Conservation (phyloP, 2,797 vertebrate genomes). For the Arctocebus calabarensis region DNA sequence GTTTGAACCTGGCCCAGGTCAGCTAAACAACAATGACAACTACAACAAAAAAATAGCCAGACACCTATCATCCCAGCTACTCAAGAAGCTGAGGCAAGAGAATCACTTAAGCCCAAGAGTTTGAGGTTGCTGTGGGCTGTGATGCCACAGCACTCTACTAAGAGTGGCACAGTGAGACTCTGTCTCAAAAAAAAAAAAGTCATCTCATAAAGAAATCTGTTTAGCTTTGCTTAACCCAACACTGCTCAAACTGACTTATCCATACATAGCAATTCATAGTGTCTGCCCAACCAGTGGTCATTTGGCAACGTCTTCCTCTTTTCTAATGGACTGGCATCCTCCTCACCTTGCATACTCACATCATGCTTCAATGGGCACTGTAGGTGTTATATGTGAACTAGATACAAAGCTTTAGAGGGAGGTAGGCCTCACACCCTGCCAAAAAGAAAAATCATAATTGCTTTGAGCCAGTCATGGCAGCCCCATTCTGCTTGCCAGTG, state of each 20-base stretch:
- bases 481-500: neutral
- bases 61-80: too few relatives aligned
- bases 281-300: neutral
- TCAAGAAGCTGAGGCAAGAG: too few relatives aligned
- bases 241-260: neutral
- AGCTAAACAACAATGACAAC: too few relatives aligned
- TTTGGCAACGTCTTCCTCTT: neutral
- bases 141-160: too few relatives aligned
- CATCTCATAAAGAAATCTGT: neutral
- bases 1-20: too few relatives aligned
- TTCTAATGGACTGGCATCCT: neutral
- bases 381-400: too few relatives aligned
- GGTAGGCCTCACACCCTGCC: neutral
- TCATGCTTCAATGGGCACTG: neutral
- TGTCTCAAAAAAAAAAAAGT: too few relatives aligned
- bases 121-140: too few relatives aligned
- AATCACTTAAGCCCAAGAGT: too few relatives aligned
- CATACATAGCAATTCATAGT: neutral
- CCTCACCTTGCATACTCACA: accelerated
- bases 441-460: neutral
- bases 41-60: too few relatives aligned
- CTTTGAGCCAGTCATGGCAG: neutral
- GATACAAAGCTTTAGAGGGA: neutral
- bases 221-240: neutral
- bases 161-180: too few relatives aligned